phyloP scores from a whole-genome alignment of 2,113 vertebrate genomes.

The Indicator indicator region DNA sequence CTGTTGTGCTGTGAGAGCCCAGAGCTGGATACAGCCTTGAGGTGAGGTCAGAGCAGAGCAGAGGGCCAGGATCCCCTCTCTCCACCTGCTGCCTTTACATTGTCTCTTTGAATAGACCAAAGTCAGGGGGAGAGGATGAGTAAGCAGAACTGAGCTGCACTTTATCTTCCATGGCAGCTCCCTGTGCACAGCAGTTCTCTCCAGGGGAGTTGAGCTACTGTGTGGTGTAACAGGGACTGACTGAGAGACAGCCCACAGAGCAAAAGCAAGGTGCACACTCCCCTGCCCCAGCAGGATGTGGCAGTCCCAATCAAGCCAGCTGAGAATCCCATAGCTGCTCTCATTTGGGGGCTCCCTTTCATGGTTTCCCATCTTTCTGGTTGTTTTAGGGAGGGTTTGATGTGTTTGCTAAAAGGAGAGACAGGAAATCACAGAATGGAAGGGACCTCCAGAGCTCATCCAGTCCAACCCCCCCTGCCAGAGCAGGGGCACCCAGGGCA shows the following conservation, averaged over 20 bases:
- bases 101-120: conserved; percentile 4
- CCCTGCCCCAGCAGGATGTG: background rate
- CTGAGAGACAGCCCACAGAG: background rate
- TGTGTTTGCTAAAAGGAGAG: too few species aligned
- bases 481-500: too few species aligned
- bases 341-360: background rate
- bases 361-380: background rate
- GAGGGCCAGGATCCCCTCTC: too few species aligned
- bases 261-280: background rate
- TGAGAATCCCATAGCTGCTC: background rate
- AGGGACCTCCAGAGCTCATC: too few species aligned
- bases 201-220: background rate
- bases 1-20: too few species aligned
- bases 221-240: background rate
- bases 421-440: too few species aligned
- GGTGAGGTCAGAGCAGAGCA: too few species aligned
- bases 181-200: conserved; percentile 12
- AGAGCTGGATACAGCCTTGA: too few species aligned
- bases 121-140: background rate
- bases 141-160: background rate
- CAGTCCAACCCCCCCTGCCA: too few species aligned
- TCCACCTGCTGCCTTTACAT: background rate
- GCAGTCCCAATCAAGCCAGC: background rate
- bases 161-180: background rate
- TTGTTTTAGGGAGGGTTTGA: background rate